Conservation (phyloP, 1,140 invertebrate genomes). For the Neodiprion virginianus region DNA sequence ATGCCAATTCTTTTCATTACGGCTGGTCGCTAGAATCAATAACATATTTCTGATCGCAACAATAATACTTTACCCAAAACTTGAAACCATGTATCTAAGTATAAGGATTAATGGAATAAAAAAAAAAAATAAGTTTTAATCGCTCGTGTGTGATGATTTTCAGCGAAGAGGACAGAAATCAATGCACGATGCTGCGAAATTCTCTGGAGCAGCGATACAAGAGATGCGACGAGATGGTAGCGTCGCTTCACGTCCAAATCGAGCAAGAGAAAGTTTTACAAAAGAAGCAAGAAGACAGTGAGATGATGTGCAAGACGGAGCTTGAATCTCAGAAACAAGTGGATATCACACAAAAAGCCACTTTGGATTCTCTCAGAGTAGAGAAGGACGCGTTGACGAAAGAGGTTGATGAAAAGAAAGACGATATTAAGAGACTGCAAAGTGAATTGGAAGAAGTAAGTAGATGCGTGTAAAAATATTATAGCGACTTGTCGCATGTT, state of each 20-base stretch:
- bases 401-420: slow-evolving; percentile 44
- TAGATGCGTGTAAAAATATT: neutral
- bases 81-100: too few species aligned
- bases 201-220: slow-evolving; percentile 45
- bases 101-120: too few species aligned
- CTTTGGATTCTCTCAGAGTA: slow-evolving; percentile 51
- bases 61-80: too few species aligned
- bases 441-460: slow-evolving; percentile 48
- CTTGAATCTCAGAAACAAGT: slow-evolving; percentile 56
- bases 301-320: slow-evolving; percentile 51
- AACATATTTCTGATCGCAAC: too few species aligned
- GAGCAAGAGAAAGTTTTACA: slow-evolving; percentile 45
- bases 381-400: slow-evolving; percentile 51
- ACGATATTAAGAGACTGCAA: slow-evolving; percentile 51
- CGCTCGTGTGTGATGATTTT: neutral
- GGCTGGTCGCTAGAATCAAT: too few species aligned
- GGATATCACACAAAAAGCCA: slow-evolving; percentile 48
- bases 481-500: too few species aligned
- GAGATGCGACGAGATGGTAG: slow-evolving; percentile 40
- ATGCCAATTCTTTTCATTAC: too few species aligned
- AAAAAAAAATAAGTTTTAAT: too few species aligned
- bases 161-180: slow-evolving; percentile 57
- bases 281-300: slow-evolving; percentile 43
- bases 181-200: slow-evolving; percentile 46
- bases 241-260: slow-evolving; percentile 43